Percentiles rank a stretch among this genome's conserved stretches.
phyloP scores from a whole-genome alignment of 2,113 vertebrate species.

The Notarius quadriscutis region DNA sequence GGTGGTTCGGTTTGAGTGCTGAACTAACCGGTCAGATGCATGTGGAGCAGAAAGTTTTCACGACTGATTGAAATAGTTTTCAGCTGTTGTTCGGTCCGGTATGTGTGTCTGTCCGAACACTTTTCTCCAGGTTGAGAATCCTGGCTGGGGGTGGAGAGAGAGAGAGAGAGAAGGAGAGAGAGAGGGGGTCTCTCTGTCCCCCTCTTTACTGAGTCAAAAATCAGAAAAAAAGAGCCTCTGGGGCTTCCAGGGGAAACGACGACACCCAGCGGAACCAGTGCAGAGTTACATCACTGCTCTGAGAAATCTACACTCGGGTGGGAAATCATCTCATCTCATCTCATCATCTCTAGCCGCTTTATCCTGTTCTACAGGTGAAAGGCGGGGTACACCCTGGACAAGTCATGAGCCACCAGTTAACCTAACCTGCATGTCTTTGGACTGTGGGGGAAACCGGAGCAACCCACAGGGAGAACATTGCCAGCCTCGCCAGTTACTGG shows the following conservation, averaged over 20 bases:
- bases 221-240: not conserved
- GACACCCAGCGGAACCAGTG: slow-evolving; percentile 23
- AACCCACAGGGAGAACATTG: too few relatives aligned
- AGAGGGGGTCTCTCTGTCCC: not conserved
- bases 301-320: too few relatives aligned
- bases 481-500: too few relatives aligned
- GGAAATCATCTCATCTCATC: too few relatives aligned
- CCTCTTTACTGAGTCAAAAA: not conserved
- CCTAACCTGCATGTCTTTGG: too few relatives aligned
- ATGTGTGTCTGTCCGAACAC: slow-evolving; percentile 1
- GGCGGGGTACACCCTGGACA: too few relatives aligned
- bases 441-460: too few relatives aligned
- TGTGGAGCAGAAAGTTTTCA: slow-evolving; percentile 42
- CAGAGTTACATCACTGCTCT: too few relatives aligned
- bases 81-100: slow-evolving; percentile 3
- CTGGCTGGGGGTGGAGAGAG: slow-evolving; percentile 25
- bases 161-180: not conserved
- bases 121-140: slow-evolving; percentile 25
- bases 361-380: too few relatives aligned
- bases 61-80: not conserved
- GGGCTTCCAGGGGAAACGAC: not conserved
- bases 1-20: not conserved
- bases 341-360: too few relatives aligned
- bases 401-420: too few relatives aligned
- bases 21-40: not conserved